phyloP scores from a whole-genome alignment of 2,113 vertebrate genomes.

The Entelurus aequoreus region DNA sequence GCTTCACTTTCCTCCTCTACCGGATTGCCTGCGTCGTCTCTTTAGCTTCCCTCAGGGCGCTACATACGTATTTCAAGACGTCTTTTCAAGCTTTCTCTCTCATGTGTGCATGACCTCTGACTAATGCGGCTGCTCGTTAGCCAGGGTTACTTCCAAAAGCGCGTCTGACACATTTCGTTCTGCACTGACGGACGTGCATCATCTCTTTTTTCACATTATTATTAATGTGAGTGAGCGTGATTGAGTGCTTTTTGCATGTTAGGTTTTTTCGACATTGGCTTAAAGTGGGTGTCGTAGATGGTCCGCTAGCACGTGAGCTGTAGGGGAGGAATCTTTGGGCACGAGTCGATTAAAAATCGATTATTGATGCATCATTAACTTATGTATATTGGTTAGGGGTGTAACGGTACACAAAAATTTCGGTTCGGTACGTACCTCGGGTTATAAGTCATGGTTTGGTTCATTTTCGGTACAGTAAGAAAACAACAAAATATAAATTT shows the following conservation, averaged over 20 bases:
- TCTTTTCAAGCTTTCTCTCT: slow-evolving; percentile 12
- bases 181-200: slow-evolving; percentile 52
- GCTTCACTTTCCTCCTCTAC: not conserved
- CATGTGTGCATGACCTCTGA: slow-evolving; percentile 28
- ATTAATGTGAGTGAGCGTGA: not conserved
- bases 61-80: slow-evolving; percentile 13
- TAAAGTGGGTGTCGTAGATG: slow-evolving; percentile 40
- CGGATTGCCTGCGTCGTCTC: not conserved
- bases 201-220: not conserved
- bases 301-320: slow-evolving; percentile 7
- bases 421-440: too few species aligned
- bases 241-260: slow-evolving; percentile 8
- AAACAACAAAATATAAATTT: too few species aligned
- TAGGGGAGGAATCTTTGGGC: too few species aligned
- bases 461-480: too few species aligned
- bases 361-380: too few species aligned
- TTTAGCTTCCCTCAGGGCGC: not conserved
- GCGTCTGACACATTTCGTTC: slow-evolving; percentile 50
- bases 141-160: slow-evolving; percentile 46
- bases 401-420: too few species aligned
- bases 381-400: too few species aligned
- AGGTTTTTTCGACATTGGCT: slow-evolving; percentile 25
- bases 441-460: too few species aligned
- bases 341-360: too few species aligned
- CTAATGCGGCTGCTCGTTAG: slow-evolving; percentile 40